A percentile compares a stretch with the other conserved stretches of the same genome.
Conservation (phyloP, 1,140 invertebrate species). For the Stenopsyche tienmushanensis region DNA sequence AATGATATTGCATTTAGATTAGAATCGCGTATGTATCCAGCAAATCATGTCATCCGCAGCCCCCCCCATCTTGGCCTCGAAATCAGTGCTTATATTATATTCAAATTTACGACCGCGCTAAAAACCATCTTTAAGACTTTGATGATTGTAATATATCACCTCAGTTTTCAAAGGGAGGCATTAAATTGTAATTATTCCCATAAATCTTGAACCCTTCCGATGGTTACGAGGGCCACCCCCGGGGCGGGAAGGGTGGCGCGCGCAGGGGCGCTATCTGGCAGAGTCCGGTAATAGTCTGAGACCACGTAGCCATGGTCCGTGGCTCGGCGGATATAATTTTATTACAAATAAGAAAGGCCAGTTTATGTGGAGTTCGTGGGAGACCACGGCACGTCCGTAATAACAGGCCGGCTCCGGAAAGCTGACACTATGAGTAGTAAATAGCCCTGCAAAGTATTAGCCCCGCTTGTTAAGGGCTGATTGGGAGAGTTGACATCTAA, state of each 20-base stretch:
- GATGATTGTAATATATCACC: slow-evolving; percentile 34
- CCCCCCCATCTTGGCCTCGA: too few species aligned
- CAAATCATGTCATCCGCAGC: too few species aligned
- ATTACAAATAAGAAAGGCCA: slow-evolving; percentile 32
- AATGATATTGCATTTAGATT: too few species aligned
- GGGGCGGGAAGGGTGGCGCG: background rate
- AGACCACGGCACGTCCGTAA: slow-evolving; percentile 1
- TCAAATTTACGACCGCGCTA: slow-evolving; percentile 15
- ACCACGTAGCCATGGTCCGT: slow-evolving; percentile 8
- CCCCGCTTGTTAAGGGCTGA: slow-evolving; percentile 14
- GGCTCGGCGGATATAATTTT: slow-evolving; percentile 19
- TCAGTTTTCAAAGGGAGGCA: slow-evolving; percentile 23
- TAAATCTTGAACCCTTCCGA: slow-evolving; percentile 40
- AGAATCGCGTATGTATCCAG: too few species aligned
- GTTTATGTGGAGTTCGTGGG: slow-evolving; percentile 20
- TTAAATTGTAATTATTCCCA: slow-evolving; percentile 41
- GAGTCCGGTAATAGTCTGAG: slow-evolving; percentile 7
- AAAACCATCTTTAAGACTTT: slow-evolving; percentile 21
- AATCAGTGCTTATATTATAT: background rate
- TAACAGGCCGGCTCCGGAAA: background rate
- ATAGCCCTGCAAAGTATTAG: background rate
- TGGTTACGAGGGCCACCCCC: slow-evolving; percentile 2
- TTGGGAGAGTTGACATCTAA: slow-evolving; percentile 27
- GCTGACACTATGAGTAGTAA: background rate
- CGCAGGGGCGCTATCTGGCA: background rate